These are phyloP conservation scores for Congeria kusceri DNA, from an alignment of 2,888 invertebrate genomes.

Conservation along the genomic window DNA sequence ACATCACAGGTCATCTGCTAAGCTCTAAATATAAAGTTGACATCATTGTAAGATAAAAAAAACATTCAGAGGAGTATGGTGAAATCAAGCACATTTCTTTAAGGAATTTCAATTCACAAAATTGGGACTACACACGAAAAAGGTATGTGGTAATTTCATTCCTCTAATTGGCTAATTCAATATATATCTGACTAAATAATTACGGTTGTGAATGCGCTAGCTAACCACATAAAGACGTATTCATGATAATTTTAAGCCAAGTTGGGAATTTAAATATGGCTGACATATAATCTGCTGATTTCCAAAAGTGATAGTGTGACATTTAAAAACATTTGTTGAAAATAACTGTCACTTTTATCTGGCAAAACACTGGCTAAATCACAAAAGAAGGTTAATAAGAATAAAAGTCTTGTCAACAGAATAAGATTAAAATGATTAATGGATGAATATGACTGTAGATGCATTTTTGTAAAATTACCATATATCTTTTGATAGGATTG, in stretches of 20 bases:
- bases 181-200: too few species aligned
- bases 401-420: too few species aligned
- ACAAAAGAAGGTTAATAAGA: conserved; percentile 4
- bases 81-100: not conserved
- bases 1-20: not conserved
- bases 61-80: not conserved
- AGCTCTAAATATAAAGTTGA: conserved; percentile 5
- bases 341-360: conserved; percentile 8
- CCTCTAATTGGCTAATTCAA: not conserved
- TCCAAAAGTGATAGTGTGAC: not conserved
- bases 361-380: not conserved
- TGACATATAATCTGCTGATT: conserved; percentile 16
- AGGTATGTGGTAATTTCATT: not conserved
- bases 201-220: too few species aligned
- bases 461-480: too few species aligned
- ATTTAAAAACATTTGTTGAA: not conserved
- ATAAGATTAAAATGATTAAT: too few species aligned
- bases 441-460: too few species aligned
- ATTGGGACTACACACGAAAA: not conserved
- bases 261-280: conserved; percentile 43
- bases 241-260: conserved; percentile 1
- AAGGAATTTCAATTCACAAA: not conserved
- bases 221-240: conserved; percentile 9
- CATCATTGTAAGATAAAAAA: not conserved
- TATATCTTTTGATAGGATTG: too few species aligned